phyloP scores from a whole-genome alignment of 2,113 vertebrate species.

The Tonatia bakeri region DNA sequence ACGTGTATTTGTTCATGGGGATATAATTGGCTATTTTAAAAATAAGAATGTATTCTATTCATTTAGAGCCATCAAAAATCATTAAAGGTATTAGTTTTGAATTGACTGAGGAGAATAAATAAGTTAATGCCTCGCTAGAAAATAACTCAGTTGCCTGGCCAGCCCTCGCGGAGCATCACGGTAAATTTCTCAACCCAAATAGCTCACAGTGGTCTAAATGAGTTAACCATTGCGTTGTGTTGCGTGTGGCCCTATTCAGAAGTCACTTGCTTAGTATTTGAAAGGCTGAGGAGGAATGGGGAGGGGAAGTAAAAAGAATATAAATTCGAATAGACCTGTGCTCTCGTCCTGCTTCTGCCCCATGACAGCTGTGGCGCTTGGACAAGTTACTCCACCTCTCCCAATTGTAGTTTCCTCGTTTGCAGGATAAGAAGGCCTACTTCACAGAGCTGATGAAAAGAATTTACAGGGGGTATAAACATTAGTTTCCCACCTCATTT shows the following conservation, averaged over 20 bases:
- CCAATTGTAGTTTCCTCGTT: background rate
- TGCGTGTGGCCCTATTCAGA: background rate
- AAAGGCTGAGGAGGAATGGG: background rate
- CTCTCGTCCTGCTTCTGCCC: background rate
- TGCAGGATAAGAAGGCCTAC: background rate
- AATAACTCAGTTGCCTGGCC: background rate
- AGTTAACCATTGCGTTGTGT: background rate
- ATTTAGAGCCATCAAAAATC: background rate
- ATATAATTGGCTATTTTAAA: conserved; percentile 10
- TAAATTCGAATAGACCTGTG: background rate
- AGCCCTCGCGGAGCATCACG: background rate
- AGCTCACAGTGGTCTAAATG: background rate
- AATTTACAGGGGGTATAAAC: background rate
- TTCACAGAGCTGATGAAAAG: background rate
- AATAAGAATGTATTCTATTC: conserved; percentile 22
- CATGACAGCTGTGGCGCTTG: background rate
- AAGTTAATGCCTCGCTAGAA: background rate
- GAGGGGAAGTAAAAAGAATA: background rate
- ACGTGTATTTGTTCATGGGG: background rate
- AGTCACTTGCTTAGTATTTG: background rate
- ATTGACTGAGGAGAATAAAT: background rate
- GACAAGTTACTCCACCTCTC: background rate
- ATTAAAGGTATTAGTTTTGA: conserved; percentile 2
- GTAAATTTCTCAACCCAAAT: background rate
- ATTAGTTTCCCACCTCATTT: background rate